Evolutionary conservation across 1,140 invertebrate species (phyloP), one percentile per base, ranked within the genome.

Genomic region (Cotesia typhae): DNA sequence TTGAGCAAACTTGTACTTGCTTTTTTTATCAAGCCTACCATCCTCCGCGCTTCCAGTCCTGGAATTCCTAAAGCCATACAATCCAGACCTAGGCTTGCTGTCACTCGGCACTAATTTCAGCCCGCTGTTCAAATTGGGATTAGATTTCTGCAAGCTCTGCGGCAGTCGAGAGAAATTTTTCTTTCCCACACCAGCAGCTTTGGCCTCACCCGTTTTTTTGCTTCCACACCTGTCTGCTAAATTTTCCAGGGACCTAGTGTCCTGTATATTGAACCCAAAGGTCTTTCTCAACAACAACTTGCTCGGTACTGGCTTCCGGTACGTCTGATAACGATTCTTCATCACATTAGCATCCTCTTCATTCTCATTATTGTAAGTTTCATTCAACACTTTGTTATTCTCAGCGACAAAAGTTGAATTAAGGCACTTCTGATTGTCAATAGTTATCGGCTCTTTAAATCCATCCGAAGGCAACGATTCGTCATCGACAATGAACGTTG

Each of bases 121-220:
- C 41, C 71, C 81, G 0, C 79, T 82, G 4, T 78, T 72, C 0
- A 87, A 74, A 82, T 87, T 87, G 0, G 86, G 86, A 81, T 87
- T 85, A 0, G 86, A 87, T 36, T 86, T 87, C 66, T 86, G 84
- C 41, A 87, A 75, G 4, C 78, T 80, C n/a, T 82, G 78, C 0
- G 85, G 84, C 37, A 85, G 71, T 35, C 82, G 85, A 0, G 84
- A 83, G 4, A 83, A 77, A 38, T 73, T 76, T 3, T 74, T 79
- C 0, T 81, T 47, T 9, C 41, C n/a, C 12, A 38, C 20, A 36
- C 20, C 28, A 28, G 9, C 57, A 28, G 14, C 9, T 47, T 10
- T 5, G 57, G 28, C 28, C 28, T 9, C 14, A 59, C 57, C 28
- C 6, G 57, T 9, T 20, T 59, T 59, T 3, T 20, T 20, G 6